A percentile compares a stretch with the other conserved stretches of the same genome.
phyloP scores from a whole-genome alignment of 1,140 invertebrate genomes.

The Rhyacophila brunnea region DNA sequence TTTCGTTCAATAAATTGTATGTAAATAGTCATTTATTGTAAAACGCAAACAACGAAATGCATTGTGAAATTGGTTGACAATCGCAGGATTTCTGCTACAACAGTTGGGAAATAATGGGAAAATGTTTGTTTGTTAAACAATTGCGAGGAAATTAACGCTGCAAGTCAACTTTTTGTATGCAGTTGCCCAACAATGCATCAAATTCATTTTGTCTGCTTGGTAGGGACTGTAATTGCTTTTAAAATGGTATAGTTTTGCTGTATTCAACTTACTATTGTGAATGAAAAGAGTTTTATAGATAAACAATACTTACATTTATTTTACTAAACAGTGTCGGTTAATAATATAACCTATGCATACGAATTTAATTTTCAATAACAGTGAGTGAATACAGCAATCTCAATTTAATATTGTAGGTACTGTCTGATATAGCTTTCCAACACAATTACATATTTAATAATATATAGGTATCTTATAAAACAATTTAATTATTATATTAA shows the following conservation, averaged over 20 bases:
- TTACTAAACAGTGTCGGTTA: too few species aligned
- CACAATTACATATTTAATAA: too few species aligned
- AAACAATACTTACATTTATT: too few species aligned
- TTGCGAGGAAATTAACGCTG: constrained; percentile 21
- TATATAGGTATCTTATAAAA: too few species aligned
- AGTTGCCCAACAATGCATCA: constrained; percentile 11
- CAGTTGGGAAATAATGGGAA: constrained; percentile 20
- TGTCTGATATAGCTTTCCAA: too few species aligned
- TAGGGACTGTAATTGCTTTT: background rate
- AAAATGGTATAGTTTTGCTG: background rate
- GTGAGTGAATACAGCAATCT: too few species aligned
- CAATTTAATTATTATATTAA: too few species aligned
- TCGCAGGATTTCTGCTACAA: constrained; percentile 29
- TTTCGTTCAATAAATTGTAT: too few species aligned
- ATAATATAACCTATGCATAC: too few species aligned
- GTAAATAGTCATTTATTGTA: too few species aligned
- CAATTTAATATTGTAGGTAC: too few species aligned
- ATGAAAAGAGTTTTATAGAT: background rate
- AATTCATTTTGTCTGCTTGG: constrained; percentile 8
- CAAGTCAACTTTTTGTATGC: constrained; percentile 10
- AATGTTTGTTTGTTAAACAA: constrained; percentile 20
- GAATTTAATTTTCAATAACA: too few species aligned
- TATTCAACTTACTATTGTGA: background rate
- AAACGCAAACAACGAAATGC: background rate
- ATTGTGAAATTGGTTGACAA: constrained; percentile 23